Base-by-base conservation (phyloP, 2,113 vertebrate genomes). In the Rhipidura dahli region DNA sequence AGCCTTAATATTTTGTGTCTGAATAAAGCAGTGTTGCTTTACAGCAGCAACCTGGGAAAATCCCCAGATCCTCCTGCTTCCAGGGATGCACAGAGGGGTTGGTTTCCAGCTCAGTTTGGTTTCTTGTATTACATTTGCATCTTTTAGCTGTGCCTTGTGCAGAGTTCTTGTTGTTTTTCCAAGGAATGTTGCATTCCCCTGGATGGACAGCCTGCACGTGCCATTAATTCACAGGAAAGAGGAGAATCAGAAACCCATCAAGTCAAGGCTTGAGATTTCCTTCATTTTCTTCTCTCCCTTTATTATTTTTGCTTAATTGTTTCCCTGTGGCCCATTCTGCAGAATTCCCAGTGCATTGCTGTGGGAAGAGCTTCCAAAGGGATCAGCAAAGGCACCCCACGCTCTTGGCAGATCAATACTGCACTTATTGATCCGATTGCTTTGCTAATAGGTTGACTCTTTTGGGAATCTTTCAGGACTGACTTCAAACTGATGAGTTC, bases 71-170 rank as follows among this genome's bases (percentile, higher is more conserved):
- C 59, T 47, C 23, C 70, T 83, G 68, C 63, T 84, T 30, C 78
- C 21, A 50, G 53, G 80, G 80, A 26, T n/a, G 27, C 13, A 13
- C 50, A 71, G 10, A 68, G 53, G 42, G 39, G 37, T 4, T 60
- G 80, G 0, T 4, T 69, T 69, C 42, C 14, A 28, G 49, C 45
- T 56, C 6, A 0, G 3, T 39, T 16, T 65, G 50, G 4, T 0
- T 37, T 44, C 39, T 69, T 45, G 9, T 16, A 3, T 57, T 8
- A 2, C 26, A 6, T 64, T 82, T 47, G 49, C 57, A 47, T 42
- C 53, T 76, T 88, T 64, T 19, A 8, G 15, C 56, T 63, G 83
- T 31, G 28, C 44, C 39, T 33, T 31, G 3, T 42, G 22, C 40
- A 56, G 68, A 42, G 42, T 91, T 73, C 12, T 2, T 51, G 63